Conservation (phyloP, 2,888 invertebrate species). For the Drosophila nigritarsus region DNA sequence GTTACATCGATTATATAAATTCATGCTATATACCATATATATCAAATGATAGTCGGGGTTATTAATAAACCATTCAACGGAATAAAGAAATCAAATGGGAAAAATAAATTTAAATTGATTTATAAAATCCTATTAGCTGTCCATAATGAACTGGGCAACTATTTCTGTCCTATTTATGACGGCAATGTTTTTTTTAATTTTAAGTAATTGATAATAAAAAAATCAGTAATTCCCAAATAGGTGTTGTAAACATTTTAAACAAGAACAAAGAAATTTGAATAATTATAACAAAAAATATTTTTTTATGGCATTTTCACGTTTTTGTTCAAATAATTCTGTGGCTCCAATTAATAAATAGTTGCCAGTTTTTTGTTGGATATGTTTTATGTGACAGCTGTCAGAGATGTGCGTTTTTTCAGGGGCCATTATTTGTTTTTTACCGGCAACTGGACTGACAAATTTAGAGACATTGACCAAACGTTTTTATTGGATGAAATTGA, state of each 20-base stretch:
- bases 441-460: slow-evolving; percentile 43
- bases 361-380: slow-evolving; percentile 8
- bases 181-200: slow-evolving; percentile 13
- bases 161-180: slow-evolving; percentile 32
- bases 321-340: slow-evolving; percentile 26
- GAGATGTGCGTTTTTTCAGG: slow-evolving; percentile 11
- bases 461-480: slow-evolving; percentile 15
- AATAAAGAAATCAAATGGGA: slow-evolving; percentile 41
- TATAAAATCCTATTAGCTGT: slow-evolving; percentile 40
- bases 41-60: slow-evolving; percentile 25
- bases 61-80: slow-evolving; percentile 40
- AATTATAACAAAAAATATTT: slow-evolving; percentile 58
- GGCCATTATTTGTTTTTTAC: slow-evolving; percentile 24
- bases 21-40: slow-evolving; percentile 18
- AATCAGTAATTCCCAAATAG: slow-evolving; percentile 6
- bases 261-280: slow-evolving; percentile 49
- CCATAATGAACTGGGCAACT: slow-evolving; percentile 30
- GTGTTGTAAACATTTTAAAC: slow-evolving; percentile 32
- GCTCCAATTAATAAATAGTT: slow-evolving; percentile 45
- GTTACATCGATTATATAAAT: not conserved
- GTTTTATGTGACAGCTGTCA: slow-evolving; percentile 21
- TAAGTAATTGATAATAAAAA: not conserved
- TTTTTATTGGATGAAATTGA: slow-evolving; percentile 13
- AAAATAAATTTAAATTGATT: slow-evolving; percentile 32
- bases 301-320: slow-evolving; percentile 42